Base-by-base conservation (phyloP, 2,888 invertebrate genomes). In the Hirtodrosophila duncani region DNA sequence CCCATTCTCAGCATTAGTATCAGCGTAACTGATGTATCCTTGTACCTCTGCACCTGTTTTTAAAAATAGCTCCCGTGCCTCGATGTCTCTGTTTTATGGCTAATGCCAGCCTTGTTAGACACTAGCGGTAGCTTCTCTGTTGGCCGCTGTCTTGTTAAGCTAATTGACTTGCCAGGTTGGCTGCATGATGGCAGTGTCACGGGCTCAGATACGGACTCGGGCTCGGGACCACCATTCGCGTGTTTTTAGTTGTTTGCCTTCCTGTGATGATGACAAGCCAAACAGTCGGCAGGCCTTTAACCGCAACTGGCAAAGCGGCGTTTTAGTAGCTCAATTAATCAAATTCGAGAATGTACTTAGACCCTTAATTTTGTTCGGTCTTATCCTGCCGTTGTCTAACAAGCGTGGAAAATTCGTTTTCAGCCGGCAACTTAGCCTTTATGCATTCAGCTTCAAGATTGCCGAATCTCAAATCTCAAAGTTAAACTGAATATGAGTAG, bases 141-240 rank as follows among this genome's bases (percentile, higher is more conserved):
- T 58, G 67, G 34, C 36, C 61, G 36, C 57, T 81, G 80, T 71
- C 83, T 83, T 80, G 84, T 83, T 84, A 75, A 81, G 81, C 84
- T 83, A 84, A 83, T 84, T 84, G 84, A 83, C 70, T 74, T 75
- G 63, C 50, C 27, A 37, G 33, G 51, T 50, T 44, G 55, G 63
- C n/a, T n/a, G 41, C 63, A 38, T 20, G 20, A 23, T 26, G 21
- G 33, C 41, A 36, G 20, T 26, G 26, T 36, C 21, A n/a, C n/a
- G n/a, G n/a, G n/a, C n/a, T n/a, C 29, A 42, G 18, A 31, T 34
- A 17, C 4, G 4, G 5, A 4, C 9, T 41, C 20, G 24, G 16
- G n/a, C n/a, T n/a, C 4, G 45, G 52, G 72, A 72, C 72, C 72
- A 72, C 72, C 81, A 65, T 69, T 78, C 49, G 66, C 49, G 61